A percentile compares a stretch with the other conserved stretches of the same genome.
phyloP scores from a whole-genome alignment of 37 sponge, comb jelly and placozoan species.

The Haliclona indistincta region DNA sequence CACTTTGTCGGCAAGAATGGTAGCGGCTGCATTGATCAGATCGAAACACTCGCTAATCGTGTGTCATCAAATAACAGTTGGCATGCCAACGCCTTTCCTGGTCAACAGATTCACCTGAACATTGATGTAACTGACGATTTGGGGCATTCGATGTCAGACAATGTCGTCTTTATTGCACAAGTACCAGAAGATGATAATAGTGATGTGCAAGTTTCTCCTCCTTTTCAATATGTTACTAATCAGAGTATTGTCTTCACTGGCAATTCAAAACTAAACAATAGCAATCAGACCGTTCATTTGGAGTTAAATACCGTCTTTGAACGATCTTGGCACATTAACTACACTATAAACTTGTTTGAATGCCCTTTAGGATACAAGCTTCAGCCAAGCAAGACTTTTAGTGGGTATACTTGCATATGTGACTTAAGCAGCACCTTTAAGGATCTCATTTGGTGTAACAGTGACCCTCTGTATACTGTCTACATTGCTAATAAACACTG shows the following conservation, averaged over 20 bases:
- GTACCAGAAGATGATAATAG: not conserved
- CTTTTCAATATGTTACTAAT: not conserved
- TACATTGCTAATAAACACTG: slow-evolving; percentile 1
- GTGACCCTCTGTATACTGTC: not conserved
- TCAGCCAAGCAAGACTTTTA: not conserved
- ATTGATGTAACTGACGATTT: slow-evolving; percentile 31
- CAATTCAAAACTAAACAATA: not conserved
- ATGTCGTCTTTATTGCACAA: slow-evolving; percentile 4
- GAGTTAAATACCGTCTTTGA: no score
- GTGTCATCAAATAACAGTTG: not conserved
- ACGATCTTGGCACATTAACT: not conserved
- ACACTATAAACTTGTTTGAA: not conserved
- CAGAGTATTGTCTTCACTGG: not conserved
- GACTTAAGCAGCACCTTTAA: not conserved
- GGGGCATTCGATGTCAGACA: not conserved
- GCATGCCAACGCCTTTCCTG: slow-evolving; percentile 29
- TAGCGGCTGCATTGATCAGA: no score
- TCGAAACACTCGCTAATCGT: no score
- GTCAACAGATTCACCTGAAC: slow-evolving; percentile 18
- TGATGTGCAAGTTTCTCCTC: not conserved
- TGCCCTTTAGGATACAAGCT: not conserved
- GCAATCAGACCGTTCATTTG: not conserved
- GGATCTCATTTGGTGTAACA: not conserved
- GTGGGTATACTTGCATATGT: not conserved
- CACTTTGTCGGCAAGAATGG: no score